phyloP scores from a whole-genome alignment of 2,888 invertebrate genomes.

The Alviniconcha strummeri region DNA sequence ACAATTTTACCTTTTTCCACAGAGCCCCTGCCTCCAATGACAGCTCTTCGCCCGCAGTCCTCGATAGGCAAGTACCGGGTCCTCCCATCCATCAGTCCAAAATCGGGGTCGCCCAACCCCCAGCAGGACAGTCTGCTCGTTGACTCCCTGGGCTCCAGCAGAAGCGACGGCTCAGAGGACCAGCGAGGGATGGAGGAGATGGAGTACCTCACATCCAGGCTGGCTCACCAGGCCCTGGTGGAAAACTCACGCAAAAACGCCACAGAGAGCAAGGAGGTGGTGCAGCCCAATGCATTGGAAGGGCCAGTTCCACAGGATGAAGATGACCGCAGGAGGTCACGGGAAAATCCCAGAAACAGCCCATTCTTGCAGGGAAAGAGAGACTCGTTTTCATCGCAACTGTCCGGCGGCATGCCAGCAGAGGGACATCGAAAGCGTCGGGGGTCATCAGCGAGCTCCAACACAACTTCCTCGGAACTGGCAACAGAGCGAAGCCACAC shows the following conservation, averaged over 20 bases:
- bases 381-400: not conserved
- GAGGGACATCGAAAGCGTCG: not conserved
- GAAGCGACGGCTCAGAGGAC: constrained; percentile 16
- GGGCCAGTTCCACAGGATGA: not conserved
- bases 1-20: not conserved
- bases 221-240: constrained; percentile 8
- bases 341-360: not conserved
- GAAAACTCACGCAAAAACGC: constrained; percentile 11
- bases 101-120: not conserved
- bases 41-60: constrained; percentile 34
- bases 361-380: not conserved
- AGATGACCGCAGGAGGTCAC: not conserved
- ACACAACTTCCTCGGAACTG: not conserved
- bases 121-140: not conserved
- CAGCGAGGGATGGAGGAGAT: constrained; percentile 17
- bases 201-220: constrained; percentile 5
- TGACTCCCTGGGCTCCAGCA: not conserved
- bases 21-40: constrained; percentile 33
- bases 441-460: constrained; percentile 22
- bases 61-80: constrained; percentile 38
- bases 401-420: not conserved
- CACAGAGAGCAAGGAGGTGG: not conserved
- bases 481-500: constrained; percentile 10
- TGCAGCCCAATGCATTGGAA: too few relatives aligned
- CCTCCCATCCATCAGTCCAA: constrained; percentile 39